Evolutionary conservation across 2,888 invertebrate genomes (phyloP), one percentile per base, ranked within the genome.

Genomic region (Limnephilus auricula): DNA sequence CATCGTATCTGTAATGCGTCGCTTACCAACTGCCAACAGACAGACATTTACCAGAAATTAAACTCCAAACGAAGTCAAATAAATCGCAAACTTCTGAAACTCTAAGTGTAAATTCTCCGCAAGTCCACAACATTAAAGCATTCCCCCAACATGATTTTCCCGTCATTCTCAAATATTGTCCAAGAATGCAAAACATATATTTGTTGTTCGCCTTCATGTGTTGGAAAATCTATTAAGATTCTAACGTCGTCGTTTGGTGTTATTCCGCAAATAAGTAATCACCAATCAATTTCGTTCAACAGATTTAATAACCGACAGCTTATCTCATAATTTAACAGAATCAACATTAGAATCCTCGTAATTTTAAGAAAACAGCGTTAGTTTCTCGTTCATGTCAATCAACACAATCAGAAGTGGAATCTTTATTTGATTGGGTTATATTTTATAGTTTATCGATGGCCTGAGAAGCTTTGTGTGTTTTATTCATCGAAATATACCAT

Each of bases 221-320:
- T 82, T 34, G 32, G 18, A 13, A 31, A 82, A 82, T 82, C 82
- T 82, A 31, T 32, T 80, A 80, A 80, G 3, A 80, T 80, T 32
- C 30, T 34, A 32, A 82, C 32, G n/a, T 4, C 34, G 34, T 37
- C 82, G 32, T 32, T 25, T 1, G 82, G 34, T 34, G 32, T 82
- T 15, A 82, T 34, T 25, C 10, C 9, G 25, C 34, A 31, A 32
- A 82, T 82, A 82, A 82, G 34, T 82, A 82, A 82, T 13, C 32
- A 25, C 32, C 82, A 82, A 82, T 82, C 34, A 32, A 82, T 82
- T 82, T 82, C 82, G 32, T 34, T 34, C 18, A 34, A 82, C 34
- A 82, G 34, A 82, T 82, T 82, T 82, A 37, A 82, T 82, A 65
- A 65, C 65, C n/a, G 65, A 65, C 65, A 25, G 65, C 65, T 65